Conservation (phyloP, 2,797 vertebrate species). For the Mallotus villosus region DNA sequence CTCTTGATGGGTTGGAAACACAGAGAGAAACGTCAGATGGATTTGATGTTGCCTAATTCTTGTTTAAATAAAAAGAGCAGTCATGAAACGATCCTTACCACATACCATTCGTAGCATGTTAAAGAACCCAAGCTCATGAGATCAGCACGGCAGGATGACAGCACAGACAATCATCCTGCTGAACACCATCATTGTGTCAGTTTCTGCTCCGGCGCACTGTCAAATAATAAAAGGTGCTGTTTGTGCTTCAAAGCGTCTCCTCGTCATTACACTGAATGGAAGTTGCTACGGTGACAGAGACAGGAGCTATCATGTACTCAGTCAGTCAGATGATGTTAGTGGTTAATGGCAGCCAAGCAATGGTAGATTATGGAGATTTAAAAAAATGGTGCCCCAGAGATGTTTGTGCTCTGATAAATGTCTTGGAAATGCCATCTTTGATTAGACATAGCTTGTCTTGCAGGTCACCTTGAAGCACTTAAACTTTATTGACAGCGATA, state of each 20-base stretch:
- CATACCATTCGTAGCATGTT: too few species aligned
- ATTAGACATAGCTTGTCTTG: slow-evolving; percentile 7
- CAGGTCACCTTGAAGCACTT: not conserved
- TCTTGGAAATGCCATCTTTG: slow-evolving; percentile 20
- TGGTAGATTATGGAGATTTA: slow-evolving; percentile 13
- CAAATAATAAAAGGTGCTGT: not conserved
- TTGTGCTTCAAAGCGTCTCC: not conserved
- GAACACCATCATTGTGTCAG: not conserved
- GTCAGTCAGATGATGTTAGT: slow-evolving; percentile 27
- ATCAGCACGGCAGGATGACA: too few species aligned
- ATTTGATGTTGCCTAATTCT: too few species aligned
- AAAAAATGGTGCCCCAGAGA: not conserved
- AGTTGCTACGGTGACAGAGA: slow-evolving; percentile 2
- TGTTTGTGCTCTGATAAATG: not conserved
- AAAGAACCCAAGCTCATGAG: too few species aligned
- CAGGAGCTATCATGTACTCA: slow-evolving; percentile 25
- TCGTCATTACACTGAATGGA: slow-evolving; percentile 8
- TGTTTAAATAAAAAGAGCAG: too few species aligned
- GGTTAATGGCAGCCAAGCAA: slow-evolving; percentile 10
- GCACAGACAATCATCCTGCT: not conserved
- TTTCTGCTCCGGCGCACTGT: not conserved
- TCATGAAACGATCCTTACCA: too few species aligned
- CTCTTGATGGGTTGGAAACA: too few species aligned
- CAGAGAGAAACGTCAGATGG: too few species aligned
- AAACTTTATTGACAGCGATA: not conserved